phyloP scores from a whole-genome alignment of 2,113 vertebrate genomes.

The Etia nguti region DNA sequence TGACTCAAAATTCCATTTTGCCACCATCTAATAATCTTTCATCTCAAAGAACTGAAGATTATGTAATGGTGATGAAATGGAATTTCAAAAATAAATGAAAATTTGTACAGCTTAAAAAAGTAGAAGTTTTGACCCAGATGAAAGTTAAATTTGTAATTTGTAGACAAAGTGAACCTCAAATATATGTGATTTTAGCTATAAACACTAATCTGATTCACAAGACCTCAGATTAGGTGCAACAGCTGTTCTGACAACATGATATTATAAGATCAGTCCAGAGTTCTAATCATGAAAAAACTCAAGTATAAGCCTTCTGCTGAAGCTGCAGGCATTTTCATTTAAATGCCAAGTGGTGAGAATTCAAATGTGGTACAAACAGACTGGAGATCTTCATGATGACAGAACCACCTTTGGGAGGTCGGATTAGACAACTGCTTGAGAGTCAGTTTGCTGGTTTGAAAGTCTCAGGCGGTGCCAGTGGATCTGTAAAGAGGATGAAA shows the following conservation, averaged over 20 bases:
- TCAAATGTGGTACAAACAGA: neutral
- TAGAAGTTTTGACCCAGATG: neutral
- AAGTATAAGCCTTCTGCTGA: neutral
- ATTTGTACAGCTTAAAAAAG: neutral
- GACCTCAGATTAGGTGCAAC: no score
- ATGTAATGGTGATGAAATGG: neutral
- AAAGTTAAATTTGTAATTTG: neutral
- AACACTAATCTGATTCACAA: no score
- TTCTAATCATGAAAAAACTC: neutral
- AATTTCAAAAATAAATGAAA: neutral
- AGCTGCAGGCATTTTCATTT: neutral
- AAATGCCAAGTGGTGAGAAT: neutral
- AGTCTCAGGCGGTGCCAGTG: fast-evolving
- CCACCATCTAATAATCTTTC: no score
- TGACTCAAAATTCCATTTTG: no score
- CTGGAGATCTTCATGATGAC: neutral
- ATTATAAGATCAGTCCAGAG: neutral
- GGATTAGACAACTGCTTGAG: neutral
- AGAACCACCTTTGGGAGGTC: neutral
- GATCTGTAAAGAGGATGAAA: neutral
- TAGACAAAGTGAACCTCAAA: neutral
- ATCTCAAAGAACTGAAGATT: neutral
- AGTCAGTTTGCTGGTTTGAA: fast-evolving
- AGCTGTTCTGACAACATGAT: neutral
- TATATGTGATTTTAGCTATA: neutral